Evolutionary conservation across 1,140 invertebrate species (phyloP).

Genomic region (Brachystomella parvula): DNA sequence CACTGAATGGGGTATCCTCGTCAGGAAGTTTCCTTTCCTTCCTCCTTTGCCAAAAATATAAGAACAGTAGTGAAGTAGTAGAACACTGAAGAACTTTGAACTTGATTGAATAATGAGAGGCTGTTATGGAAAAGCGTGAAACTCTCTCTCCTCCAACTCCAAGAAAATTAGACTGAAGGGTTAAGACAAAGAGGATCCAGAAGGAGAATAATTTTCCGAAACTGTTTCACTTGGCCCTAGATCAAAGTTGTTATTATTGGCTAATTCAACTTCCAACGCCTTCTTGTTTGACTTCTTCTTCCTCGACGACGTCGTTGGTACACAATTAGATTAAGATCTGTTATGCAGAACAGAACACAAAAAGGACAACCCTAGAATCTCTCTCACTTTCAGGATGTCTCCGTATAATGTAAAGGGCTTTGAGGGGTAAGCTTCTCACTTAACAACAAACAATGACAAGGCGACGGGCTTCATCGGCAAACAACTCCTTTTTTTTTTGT

Average conservation of each 20-base stretch:
- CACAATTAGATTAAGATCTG: neutral
- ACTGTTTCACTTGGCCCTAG: neutral
- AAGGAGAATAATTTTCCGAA: neutral
- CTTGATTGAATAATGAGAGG: slow-evolving; percentile 7
- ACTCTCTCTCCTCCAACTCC: no score
- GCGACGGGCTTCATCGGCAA: neutral
- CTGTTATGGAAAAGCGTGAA: neutral
- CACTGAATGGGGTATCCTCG: neutral
- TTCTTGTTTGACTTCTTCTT: neutral
- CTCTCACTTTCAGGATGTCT: neutral
- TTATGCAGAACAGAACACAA: neutral
- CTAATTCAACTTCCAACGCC: neutral
- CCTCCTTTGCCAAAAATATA: neutral
- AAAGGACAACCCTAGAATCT: neutral
- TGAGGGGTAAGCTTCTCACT: neutral
- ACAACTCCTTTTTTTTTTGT: neutral
- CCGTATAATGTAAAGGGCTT: neutral
- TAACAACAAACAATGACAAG: slow-evolving; percentile 4
- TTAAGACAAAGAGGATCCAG: neutral
- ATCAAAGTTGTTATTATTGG: slow-evolving; percentile 13
- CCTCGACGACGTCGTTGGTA: neutral
- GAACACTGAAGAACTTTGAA: neutral
- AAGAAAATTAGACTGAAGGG: neutral
- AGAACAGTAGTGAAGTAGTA: neutral
- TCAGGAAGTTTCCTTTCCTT: neutral